Evolutionary conservation across 2,888 invertebrate species (phyloP).

Genomic region (Nowickia ferox): DNA sequence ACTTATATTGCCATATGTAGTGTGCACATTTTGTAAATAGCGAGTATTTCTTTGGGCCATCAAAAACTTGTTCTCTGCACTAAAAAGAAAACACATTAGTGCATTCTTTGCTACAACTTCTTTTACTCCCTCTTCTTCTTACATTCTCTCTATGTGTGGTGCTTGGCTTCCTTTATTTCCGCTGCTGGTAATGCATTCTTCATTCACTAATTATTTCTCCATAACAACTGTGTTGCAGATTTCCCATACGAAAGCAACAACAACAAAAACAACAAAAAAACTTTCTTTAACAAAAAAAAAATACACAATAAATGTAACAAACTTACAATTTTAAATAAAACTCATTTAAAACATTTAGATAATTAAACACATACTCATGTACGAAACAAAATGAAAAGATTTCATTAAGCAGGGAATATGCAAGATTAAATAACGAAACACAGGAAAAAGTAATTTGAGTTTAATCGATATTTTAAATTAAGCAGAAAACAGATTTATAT

Average conservation of each 20-base stretch:
- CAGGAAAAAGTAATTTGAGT: background rate
- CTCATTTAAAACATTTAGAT: background rate
- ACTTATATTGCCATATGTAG: no score
- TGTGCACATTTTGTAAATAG: no score
- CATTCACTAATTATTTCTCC: slow-evolving; percentile 29
- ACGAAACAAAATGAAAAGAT: background rate
- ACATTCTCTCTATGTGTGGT: background rate
- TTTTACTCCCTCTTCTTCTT: background rate
- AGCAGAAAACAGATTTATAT: no score
- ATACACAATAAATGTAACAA: background rate
- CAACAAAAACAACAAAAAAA: no score
- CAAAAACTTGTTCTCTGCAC: background rate
- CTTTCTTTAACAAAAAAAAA: background rate
- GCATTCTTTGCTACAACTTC: background rate
- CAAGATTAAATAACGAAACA: no score
- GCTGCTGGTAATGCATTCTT: slow-evolving; percentile 16
- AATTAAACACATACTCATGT: background rate
- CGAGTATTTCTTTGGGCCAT: no score
- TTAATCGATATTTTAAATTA: background rate
- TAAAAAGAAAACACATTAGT: background rate
- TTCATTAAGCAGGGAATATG: background rate
- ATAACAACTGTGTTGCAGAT: background rate
- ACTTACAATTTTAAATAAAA: background rate
- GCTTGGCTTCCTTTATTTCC: background rate
- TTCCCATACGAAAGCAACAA: background rate